Evolutionary conservation across 2,113 vertebrate genomes (phyloP).

Genomic region (Leptodactylus fuscus): DNA sequence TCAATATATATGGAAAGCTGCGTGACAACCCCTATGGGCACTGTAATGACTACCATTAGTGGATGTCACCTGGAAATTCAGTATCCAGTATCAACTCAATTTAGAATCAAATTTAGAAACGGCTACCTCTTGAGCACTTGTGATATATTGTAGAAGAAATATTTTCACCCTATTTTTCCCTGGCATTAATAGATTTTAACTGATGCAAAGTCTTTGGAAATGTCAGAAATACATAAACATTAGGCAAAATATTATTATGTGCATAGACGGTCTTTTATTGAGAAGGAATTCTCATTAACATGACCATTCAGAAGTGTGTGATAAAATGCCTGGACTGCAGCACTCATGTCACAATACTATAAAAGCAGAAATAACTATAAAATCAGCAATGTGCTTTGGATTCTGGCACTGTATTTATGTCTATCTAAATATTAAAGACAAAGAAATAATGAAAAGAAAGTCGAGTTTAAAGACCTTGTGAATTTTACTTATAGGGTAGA

Average conservation of each 20-base stretch:
- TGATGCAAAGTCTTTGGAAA: no score
- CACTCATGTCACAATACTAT: slow-evolving; percentile 3
- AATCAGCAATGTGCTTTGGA: background rate
- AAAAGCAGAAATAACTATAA: slow-evolving; percentile 18
- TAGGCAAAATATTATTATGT: background rate
- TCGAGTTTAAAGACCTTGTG: background rate
- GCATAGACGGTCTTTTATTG: background rate
- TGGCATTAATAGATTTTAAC: background rate
- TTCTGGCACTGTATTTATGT: background rate
- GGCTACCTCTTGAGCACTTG: background rate
- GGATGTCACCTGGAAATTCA: background rate
- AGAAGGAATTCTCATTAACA: slow-evolving; percentile 4
- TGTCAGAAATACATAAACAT: slow-evolving; percentile 3
- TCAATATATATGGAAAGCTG: background rate
- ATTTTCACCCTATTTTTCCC: background rate
- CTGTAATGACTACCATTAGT: background rate
- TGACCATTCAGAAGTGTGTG: background rate
- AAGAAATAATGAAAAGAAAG: no score
- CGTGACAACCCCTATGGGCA: background rate
- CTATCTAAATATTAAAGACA: background rate
- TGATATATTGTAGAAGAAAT: background rate
- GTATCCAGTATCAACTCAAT: background rate
- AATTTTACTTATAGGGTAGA: background rate
- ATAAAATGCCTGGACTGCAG: background rate
- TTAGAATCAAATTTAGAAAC: background rate